Conservation (phyloP, 2,888 invertebrate genomes). For the Cacoxenus indagator region DNA sequence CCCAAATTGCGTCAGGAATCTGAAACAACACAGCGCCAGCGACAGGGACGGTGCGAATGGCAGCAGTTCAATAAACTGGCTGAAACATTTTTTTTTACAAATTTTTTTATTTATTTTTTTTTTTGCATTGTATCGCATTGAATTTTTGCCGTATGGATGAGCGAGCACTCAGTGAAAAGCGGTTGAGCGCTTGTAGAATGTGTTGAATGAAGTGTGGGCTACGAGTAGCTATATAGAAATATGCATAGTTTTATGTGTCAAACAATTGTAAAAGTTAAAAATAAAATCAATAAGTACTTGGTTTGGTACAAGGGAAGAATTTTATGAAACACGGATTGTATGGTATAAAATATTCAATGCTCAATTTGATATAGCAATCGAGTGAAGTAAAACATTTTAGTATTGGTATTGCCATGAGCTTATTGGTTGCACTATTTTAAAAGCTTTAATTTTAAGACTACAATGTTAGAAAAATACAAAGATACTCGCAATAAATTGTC, state of each 20-base stretch:
- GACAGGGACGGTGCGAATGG: background rate
- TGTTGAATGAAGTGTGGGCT: constrained; percentile 5
- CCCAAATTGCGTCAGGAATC: background rate
- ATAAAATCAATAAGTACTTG: background rate
- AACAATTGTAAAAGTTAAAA: constrained; percentile 47
- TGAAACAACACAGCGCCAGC: background rate
- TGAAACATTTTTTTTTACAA: constrained; percentile 44
- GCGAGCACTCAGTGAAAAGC: background rate
- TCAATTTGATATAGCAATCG: too few relatives aligned
- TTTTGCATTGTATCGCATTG: constrained; percentile 29
- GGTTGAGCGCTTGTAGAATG: background rate
- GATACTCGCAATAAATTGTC: background rate
- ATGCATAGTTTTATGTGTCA: constrained; percentile 53
- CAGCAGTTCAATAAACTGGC: constrained; percentile 56
- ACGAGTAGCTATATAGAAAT: background rate
- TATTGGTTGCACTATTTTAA: too few relatives aligned
- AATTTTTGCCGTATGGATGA: constrained; percentile 44
- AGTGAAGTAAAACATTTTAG: too few relatives aligned
- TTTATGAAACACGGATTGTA: too few relatives aligned
- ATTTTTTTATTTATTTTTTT: constrained; percentile 30
- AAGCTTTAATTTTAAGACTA: too few relatives aligned
- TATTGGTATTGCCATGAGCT: too few relatives aligned
- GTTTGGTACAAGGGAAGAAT: background rate
- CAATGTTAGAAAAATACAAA: too few relatives aligned
- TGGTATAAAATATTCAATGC: too few relatives aligned